Evolutionary conservation across 35 echinoderm and acorn worm species (phyloP).

Genomic region (Apostichopus japonicus): DNA sequence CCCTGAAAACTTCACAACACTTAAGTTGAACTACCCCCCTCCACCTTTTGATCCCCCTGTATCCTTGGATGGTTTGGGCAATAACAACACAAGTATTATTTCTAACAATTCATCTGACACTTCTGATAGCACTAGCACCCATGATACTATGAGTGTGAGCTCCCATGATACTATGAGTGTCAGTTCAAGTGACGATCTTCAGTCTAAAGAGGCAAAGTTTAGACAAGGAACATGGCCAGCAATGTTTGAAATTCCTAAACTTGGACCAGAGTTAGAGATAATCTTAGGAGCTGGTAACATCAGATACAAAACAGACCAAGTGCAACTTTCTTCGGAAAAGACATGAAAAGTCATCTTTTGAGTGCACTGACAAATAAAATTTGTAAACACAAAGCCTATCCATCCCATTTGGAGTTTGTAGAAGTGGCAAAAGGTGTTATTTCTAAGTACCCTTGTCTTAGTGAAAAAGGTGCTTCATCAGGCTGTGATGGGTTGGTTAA

Average conservation of each 20-base stretch:
- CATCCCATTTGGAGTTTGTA: too few relatives aligned
- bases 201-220: slow-evolving; percentile 21
- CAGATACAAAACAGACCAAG: slow-evolving; percentile 6
- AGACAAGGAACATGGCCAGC: slow-evolving; percentile 32
- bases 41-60: background rate
- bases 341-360: slow-evolving; percentile 42
- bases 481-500: slow-evolving; percentile 37
- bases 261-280: too few relatives aligned
- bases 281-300: background rate
- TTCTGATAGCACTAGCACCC: background rate
- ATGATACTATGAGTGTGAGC: too few relatives aligned
- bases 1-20: background rate
- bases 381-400: slow-evolving; percentile 37
- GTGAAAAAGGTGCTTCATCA: slow-evolving; percentile 14
- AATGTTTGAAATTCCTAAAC: too few relatives aligned
- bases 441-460: background rate
- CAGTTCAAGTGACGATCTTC: slow-evolving; percentile 4
- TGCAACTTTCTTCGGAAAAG: slow-evolving; percentile 11
- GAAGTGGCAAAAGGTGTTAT: too few relatives aligned
- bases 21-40: background rate
- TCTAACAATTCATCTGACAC: background rate
- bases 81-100: background rate
- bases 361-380: slow-evolving; percentile 15
- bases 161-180: slow-evolving; percentile 55
- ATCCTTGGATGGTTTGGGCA: background rate